Conservation (phyloP, 2,113 vertebrate species). For the Mus pahari region DNA sequence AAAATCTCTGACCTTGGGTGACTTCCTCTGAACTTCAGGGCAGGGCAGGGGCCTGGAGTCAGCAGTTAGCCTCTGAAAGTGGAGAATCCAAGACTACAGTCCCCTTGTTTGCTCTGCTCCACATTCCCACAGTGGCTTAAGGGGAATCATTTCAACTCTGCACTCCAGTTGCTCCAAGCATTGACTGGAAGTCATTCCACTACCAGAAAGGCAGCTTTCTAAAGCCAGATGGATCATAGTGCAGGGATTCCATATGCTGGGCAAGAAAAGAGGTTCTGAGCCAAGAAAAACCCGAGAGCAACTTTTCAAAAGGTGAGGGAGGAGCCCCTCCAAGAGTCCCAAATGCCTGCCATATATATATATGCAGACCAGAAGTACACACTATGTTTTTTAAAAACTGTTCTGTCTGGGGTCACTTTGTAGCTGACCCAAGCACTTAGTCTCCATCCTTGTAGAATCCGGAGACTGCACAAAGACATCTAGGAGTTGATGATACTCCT, state of each 20-base stretch:
- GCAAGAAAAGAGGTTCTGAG: neutral
- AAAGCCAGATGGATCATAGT: constrained; percentile 42
- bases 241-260: neutral
- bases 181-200: constrained; percentile 51
- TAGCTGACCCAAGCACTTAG: neutral
- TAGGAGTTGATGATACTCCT: neutral
- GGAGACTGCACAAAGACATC: neutral
- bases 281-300: constrained; percentile 42
- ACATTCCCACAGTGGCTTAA: constrained; percentile 59
- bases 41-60: neutral
- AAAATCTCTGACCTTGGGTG: constrained; percentile 23
- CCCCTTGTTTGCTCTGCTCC: constrained; percentile 61
- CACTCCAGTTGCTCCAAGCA: constrained; percentile 57
- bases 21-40: neutral
- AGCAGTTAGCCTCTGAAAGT: constrained; percentile 48
- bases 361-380: neutral
- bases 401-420: neutral
- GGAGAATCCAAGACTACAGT: neutral
- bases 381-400: neutral
- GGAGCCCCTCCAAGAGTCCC: neutral
- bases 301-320: neutral
- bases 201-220: neutral
- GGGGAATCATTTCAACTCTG: constrained; percentile 63
- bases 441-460: constrained; percentile 26
- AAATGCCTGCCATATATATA: neutral